These are phyloP conservation scores for Trachelus tabidus DNA, from an alignment of 2,888 invertebrate species.

Conservation along the genomic window DNA sequence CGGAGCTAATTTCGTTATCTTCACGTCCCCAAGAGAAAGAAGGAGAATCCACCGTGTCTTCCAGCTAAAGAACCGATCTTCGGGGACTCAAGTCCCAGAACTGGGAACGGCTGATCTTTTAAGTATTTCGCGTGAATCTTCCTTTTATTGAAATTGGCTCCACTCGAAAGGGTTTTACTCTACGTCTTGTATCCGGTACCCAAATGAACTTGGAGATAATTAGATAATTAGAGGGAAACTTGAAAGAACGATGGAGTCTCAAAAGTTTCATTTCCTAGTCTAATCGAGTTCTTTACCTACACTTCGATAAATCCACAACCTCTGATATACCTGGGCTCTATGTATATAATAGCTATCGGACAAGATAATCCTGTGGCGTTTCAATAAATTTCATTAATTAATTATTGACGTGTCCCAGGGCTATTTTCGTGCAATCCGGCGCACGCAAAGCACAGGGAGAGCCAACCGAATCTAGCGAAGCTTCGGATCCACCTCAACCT, in stretches of 20 bases:
- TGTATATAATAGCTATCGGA: constrained; percentile 35
- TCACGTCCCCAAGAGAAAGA: constrained; percentile 26
- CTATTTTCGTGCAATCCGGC: constrained; percentile 50
- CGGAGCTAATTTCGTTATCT: constrained; percentile 65
- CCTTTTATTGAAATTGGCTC: background rate
- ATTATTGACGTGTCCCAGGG: constrained; percentile 56
- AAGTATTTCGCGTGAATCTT: constrained; percentile 20
- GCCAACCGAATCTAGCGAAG: constrained; percentile 36
- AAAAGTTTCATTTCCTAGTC: background rate
- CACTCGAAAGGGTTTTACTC: background rate
- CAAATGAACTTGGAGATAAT: background rate
- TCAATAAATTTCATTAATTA: constrained; percentile 60
- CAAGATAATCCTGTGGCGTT: constrained; percentile 50
- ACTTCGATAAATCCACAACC: background rate
- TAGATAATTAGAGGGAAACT: background rate
- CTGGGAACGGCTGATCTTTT: constrained; percentile 9
- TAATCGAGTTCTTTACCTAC: background rate
- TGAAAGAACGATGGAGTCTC: background rate
- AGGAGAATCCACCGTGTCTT: background rate
- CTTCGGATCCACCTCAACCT: background rate
- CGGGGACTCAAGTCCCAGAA: constrained; percentile 34
- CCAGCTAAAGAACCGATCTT: background rate
- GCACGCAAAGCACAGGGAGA: constrained; percentile 33
- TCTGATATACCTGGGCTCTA: background rate
- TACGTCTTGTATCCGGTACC: background rate